Evolutionary conservation across 2,113 vertebrate species (phyloP), one percentile per base, ranked within the genome.

Genomic region (Silurus meridionalis): DNA sequence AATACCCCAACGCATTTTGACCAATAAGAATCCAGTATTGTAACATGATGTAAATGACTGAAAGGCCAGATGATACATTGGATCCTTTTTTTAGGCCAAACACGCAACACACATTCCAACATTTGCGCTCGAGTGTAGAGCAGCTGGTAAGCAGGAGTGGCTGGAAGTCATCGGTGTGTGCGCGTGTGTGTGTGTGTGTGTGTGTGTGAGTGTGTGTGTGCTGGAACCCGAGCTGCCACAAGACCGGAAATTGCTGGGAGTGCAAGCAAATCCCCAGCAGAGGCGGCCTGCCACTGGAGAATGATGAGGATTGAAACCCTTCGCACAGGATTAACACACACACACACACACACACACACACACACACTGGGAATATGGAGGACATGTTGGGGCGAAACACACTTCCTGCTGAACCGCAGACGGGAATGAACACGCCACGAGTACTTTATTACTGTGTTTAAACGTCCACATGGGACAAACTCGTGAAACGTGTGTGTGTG

Each of bases 261-360:
- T 88, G 83, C 84, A 79, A 87, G 83, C 86, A 89, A 87, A 93
- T 94, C 95, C 94, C 95, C 93, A 90, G 95, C 95, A 96, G 92
- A 0, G 93, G 94, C 94, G 69, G 67, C 71, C 95, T 94, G 94
- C 95, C 93, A 91, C 28, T 90, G 91, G 93, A 94, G 94, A 94
- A 96, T 94, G 93, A 93, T 95, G 94, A 94, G 94, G 95, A 93
- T 94, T 94, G 95, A 95, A 97, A 95, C 92, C 75, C 92, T 95
- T 96, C 93, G 95, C 95, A 93, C 94, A 90, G 95, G 95, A 96
- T 97, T 96, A 96, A 89, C 94, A 91, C 87, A 83, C 71, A 87
- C 91, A 94, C 28, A 37, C 28, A 37, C 28, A 37, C 28, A 37
- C 28, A 37, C 28, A 37, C 37, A 37, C 37, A 37, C 37, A 37